These are phyloP conservation scores for Centropus unirufus DNA, from an alignment of 2,113 vertebrate species.

Conservation along the genomic window DNA sequence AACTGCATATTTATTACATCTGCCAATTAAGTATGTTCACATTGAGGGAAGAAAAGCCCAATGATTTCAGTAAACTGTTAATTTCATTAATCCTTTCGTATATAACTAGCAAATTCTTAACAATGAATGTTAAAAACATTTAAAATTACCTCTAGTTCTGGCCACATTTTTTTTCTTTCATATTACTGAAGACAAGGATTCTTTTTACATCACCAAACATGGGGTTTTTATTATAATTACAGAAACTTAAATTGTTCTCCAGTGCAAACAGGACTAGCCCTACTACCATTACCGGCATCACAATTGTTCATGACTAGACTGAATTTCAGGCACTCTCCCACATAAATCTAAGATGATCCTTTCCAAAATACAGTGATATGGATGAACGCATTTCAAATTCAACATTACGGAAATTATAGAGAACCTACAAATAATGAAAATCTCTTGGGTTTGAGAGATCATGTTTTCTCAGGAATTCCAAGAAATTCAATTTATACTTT, in stretches of 20 bases:
- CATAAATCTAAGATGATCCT: not conserved
- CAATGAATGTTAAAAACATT: not conserved
- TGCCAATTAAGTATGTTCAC: not conserved
- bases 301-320: not conserved
- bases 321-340: not conserved
- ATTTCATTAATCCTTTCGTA: not conserved
- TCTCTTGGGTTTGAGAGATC: conserved; percentile 17
- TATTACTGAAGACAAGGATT: conserved; percentile 27
- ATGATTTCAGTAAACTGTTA: not conserved
- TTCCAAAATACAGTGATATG: not conserved
- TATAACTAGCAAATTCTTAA: not conserved
- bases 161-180: conserved; percentile 3
- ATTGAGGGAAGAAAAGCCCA: not conserved
- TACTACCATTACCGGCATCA: not conserved
- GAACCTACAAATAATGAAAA: conserved; percentile 33
- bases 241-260: conserved; percentile 13
- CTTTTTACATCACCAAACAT: not conserved
- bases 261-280: not conserved
- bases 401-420: not conserved
- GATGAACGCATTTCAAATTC: not conserved
- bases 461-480: conserved; percentile 16
- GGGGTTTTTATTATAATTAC: not conserved
- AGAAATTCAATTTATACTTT: conserved; percentile 33
- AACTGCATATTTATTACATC: not conserved
- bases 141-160: not conserved